Conservation (phyloP, 2,113 vertebrate genomes). For the Scophthalmus maximus region DNA sequence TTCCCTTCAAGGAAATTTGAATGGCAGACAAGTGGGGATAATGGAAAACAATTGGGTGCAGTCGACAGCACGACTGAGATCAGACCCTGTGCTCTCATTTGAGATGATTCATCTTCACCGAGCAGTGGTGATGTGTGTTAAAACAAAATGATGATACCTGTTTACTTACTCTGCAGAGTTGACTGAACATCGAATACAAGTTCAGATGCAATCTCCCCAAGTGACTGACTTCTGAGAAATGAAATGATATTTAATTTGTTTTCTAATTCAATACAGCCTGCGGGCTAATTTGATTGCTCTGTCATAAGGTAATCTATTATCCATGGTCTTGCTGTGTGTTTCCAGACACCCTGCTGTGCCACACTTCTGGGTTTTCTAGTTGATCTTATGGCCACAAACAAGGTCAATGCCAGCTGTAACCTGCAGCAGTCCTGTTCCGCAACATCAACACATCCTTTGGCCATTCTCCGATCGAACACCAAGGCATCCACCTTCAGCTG, state of each 20-base stretch:
- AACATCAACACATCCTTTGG: slow-evolving; percentile 72
- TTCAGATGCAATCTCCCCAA: slow-evolving; percentile 1
- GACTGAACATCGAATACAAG: slow-evolving; percentile 30
- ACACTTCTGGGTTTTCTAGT: slow-evolving; percentile 19
- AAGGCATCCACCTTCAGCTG: slow-evolving; percentile 61
- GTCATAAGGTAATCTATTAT: slow-evolving; percentile 46
- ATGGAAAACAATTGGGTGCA: slow-evolving; percentile 66
- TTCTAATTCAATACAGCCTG: slow-evolving; percentile 40
- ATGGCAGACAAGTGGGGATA: slow-evolving; percentile 74
- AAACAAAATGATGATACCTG: slow-evolving; percentile 35
- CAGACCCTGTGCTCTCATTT: slow-evolving; percentile 50
- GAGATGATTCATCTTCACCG: slow-evolving; percentile 48
- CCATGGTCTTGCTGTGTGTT: slow-evolving; percentile 30
- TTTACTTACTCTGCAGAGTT: slow-evolving; percentile 24
- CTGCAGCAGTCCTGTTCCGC: slow-evolving; percentile 61
- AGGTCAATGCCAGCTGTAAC: slow-evolving; percentile 58
- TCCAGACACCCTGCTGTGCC: slow-evolving; percentile 14
- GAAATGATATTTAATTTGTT: slow-evolving; percentile 22
- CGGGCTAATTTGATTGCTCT: slow-evolving; percentile 27
- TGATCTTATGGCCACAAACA: slow-evolving; percentile 46
- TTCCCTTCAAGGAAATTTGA: slow-evolving; percentile 72
- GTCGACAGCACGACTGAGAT: slow-evolving; percentile 49
- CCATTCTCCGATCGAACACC: slow-evolving; percentile 60
- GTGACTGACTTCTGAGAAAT: slow-evolving; percentile 21
- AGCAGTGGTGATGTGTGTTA: slow-evolving; percentile 7